Percentiles rank a stretch among this genome's conserved stretches.
phyloP scores from a whole-genome alignment of 2,888 invertebrate genomes.

The Terebella lapidaria region DNA sequence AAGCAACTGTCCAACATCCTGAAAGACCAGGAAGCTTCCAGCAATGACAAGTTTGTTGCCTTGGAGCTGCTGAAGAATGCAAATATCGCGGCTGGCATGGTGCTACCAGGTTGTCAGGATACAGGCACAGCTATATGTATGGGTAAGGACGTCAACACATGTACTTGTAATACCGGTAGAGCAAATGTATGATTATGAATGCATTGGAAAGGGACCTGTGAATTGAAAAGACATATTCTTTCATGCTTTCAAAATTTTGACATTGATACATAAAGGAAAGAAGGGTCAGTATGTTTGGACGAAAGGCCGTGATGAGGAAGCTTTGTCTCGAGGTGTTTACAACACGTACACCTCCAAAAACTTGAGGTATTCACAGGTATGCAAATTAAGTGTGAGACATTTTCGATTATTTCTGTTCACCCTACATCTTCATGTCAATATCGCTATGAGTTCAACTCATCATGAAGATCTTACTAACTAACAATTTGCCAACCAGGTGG shows the following conservation, averaged over 20 bases:
- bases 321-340: slow-evolving; percentile 49
- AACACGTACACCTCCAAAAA: slow-evolving; percentile 52
- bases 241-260: not conserved
- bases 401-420: too few relatives aligned
- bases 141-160: slow-evolving; percentile 35
- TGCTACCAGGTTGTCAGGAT: slow-evolving; percentile 53
- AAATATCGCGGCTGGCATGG: slow-evolving; percentile 52
- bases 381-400: too few relatives aligned
- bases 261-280: slow-evolving; percentile 36
- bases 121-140: slow-evolving; percentile 54
- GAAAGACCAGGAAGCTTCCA: slow-evolving; percentile 50
- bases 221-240: not conserved
- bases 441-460: not conserved
- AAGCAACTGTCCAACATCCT: slow-evolving; percentile 52
- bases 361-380: slow-evolving; percentile 52
- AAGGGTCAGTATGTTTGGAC: slow-evolving; percentile 54
- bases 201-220: too few relatives aligned
- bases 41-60: slow-evolving; percentile 53
- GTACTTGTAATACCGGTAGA: too few relatives aligned
- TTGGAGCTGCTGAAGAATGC: slow-evolving; percentile 53
- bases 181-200: too few relatives aligned
- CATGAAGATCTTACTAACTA: not conserved
- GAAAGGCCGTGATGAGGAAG: slow-evolving; percentile 48
- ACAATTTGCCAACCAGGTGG: slow-evolving; percentile 36
- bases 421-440: too few relatives aligned